Evolutionary conservation across 2,888 invertebrate genomes (phyloP).

Genomic region (Vanessa cardui): DNA sequence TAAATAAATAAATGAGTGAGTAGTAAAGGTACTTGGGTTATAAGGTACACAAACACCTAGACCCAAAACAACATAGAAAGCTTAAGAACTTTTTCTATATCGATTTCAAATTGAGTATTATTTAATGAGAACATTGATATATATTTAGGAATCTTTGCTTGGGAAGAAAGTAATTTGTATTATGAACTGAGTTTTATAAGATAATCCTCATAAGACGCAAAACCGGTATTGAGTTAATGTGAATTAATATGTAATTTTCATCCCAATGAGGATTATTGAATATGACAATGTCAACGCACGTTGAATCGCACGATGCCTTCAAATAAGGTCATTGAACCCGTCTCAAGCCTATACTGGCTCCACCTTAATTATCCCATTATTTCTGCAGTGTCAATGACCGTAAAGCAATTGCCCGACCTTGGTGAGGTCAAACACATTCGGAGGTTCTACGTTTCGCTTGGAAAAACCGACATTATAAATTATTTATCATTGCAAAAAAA

Average conservation of each 20-base stretch:
- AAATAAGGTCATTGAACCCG: conserved; percentile 42
- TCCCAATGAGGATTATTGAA: conserved; percentile 12
- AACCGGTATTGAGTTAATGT: too few species aligned
- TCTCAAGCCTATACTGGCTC: conserved; percentile 42
- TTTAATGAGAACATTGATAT: too few species aligned
- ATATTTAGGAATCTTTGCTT: too few species aligned
- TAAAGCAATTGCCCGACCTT: conserved; percentile 51
- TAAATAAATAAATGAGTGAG: too few species aligned
- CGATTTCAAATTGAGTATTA: too few species aligned
- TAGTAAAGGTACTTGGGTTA: too few species aligned
- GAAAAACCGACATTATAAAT: conserved; percentile 6
- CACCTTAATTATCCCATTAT: conserved; percentile 63
- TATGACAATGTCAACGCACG: conserved; percentile 24
- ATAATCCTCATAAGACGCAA: too few species aligned
- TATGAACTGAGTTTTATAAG: too few species aligned
- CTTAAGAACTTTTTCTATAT: too few species aligned
- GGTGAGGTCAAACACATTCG: conserved; percentile 50
- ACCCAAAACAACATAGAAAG: too few species aligned
- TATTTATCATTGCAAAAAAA: conserved; percentile 6
- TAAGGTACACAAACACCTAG: too few species aligned
- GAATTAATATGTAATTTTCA: not conserved
- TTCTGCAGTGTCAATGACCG: conserved; percentile 45
- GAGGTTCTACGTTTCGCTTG: not conserved
- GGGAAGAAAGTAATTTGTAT: too few species aligned
- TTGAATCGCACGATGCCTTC: conserved; percentile 21